Conservation (phyloP, 2,797 vertebrate genomes). For the Girardinus metallicus region DNA sequence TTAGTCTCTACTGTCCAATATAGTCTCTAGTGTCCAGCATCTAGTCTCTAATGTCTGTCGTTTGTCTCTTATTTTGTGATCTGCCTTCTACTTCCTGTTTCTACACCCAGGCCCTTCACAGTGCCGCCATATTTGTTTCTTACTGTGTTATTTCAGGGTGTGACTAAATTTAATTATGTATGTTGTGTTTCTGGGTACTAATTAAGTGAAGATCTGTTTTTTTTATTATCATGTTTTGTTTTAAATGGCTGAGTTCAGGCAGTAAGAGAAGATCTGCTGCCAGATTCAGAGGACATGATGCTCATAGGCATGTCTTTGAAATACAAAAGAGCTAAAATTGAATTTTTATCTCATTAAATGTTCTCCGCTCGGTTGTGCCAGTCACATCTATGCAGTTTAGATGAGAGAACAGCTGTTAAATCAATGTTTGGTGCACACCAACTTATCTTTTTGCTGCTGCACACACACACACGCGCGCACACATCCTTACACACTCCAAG, state of each 20-base stretch:
- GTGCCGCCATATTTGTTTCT: background rate
- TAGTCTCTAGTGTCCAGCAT: no score
- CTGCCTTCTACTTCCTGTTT: background rate
- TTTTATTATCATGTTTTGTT: background rate
- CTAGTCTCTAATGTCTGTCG: background rate
- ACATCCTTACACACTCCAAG: slow-evolving; percentile 19
- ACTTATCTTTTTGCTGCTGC: background rate
- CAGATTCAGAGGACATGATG: slow-evolving; percentile 24
- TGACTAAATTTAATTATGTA: background rate
- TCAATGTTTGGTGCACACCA: slow-evolving; percentile 33
- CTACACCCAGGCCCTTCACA: background rate
- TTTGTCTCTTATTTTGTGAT: background rate
- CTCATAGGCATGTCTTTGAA: slow-evolving; percentile 17
- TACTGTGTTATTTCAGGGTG: background rate
- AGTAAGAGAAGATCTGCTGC: slow-evolving; percentile 21
- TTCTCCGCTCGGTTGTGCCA: slow-evolving; percentile 44
- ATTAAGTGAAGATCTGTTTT: background rate
- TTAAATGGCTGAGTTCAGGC: background rate
- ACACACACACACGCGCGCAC: background rate
- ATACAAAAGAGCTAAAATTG: slow-evolving; percentile 38
- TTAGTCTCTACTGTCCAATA: background rate
- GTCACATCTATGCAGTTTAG: slow-evolving; percentile 50
- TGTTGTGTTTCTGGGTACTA: background rate
- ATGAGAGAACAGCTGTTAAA: slow-evolving; percentile 67
- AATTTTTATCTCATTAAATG: slow-evolving; percentile 69